A percentile compares a stretch with the other conserved stretches of the same genome.
phyloP scores from a whole-genome alignment of 2,113 vertebrate species.

The Cephalopholis sonnerati region DNA sequence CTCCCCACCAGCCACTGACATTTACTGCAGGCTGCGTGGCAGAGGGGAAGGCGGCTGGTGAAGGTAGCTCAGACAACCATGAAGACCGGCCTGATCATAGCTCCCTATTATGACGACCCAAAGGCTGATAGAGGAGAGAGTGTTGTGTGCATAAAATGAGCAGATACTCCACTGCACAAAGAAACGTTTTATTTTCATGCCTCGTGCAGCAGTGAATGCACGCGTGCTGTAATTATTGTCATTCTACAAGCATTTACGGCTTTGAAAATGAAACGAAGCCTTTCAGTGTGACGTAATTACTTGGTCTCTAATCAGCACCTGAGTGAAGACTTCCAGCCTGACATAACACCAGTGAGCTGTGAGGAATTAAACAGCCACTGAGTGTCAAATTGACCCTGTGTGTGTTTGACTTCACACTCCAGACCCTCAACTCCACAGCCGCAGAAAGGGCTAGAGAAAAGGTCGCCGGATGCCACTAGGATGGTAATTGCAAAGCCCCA shows the following conservation, averaged over 20 bases:
- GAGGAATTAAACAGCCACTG: constrained; percentile 42
- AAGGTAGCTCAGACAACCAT: constrained; percentile 63
- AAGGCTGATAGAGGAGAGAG: neutral
- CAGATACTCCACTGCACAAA: neutral
- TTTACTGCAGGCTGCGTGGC: constrained; percentile 68
- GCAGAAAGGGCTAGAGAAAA: constrained; percentile 48
- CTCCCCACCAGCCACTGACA: constrained; percentile 75
- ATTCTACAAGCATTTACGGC: neutral
- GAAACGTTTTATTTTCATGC: neutral
- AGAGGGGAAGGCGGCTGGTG: constrained; percentile 31
- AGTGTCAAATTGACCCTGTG: constrained; percentile 51
- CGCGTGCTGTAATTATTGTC: constrained; percentile 4
- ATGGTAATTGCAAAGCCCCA: constrained; percentile 56
- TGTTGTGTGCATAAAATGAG: neutral
- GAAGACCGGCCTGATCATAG: constrained; percentile 39
- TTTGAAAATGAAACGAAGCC: constrained; percentile 2
- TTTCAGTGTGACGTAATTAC: constrained; percentile 27
- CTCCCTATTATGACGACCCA: neutral
- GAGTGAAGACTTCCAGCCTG: constrained; percentile 16
- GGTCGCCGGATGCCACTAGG: constrained; percentile 45
- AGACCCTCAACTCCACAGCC: constrained; percentile 15
- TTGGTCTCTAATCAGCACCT: constrained; percentile 11
- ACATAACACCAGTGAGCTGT: constrained; percentile 7
- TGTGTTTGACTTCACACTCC: constrained; percentile 25
- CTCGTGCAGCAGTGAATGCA: neutral